Evolutionary conservation across 2,797 vertebrate genomes (phyloP), one percentile per base, ranked within the genome.

Genomic region (Carcharodon carcharias): DNA sequence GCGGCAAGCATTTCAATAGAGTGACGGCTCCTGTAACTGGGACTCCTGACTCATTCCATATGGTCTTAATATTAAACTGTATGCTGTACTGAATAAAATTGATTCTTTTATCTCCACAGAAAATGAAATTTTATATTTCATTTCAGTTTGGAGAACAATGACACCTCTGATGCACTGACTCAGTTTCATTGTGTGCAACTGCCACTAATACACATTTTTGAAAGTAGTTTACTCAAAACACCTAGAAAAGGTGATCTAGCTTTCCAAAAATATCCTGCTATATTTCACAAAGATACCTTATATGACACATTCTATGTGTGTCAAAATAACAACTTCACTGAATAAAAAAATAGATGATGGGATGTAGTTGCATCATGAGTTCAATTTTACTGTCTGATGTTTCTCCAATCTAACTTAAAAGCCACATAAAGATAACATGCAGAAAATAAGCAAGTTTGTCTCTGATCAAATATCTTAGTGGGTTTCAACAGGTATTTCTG

Each of bases 21-120:
- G 23, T 69, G 93, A 61, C 93, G 50, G 93, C 93, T 69, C 26
- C 26, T 95, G 92, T 67, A 94, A 67, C 40, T 94, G 65, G n/a
- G 93, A 95, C 23, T 67, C 65, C 45, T 95, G 63, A 94, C 18
- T 94, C 92, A 67, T 45, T 94, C 92, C 92, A 94, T 94, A n/a
- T 94, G 92, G 92, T 69, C 92, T 95, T 69, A 54, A 95, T 95
- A 50, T 71, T 69, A 69, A 69, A 95, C 63, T 23, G 35, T 14
- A 95, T 14, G 40, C 12, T 50, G 65, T 50, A 95, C 26, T 95
- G 63, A 95, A 71, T 63, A 71, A 71, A 95, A 95, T 69, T 45
- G 50, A 54, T 69, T 28, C 8, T 73, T 93, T 92, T 69, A 95
- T 95, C 45, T 50, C 45, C 45, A 50, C 65, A 71, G 26, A 31